Base-by-base conservation (phyloP, 2,797 vertebrate species). In the Sitta carolinensis region DNA sequence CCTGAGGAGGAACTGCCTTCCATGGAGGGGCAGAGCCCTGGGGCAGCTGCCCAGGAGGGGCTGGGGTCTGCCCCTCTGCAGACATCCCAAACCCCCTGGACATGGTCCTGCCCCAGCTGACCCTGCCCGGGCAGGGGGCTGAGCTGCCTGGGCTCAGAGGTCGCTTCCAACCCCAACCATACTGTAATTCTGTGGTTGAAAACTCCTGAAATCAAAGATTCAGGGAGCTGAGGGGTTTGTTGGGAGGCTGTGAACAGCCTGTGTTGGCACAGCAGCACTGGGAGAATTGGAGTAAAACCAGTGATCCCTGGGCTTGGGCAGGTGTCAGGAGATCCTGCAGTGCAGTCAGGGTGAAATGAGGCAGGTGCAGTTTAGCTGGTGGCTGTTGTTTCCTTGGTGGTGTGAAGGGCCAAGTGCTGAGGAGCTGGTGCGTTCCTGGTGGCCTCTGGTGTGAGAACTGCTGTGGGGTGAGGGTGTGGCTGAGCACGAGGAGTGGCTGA, bases 81-180 rank as follows among this genome's bases (percentile, higher is more conserved):
- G 34, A 5, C 50, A 43, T 47, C 29, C 52, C 52, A 11, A 3
- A 2, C 29, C 38, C 38, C 38, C 51, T 40, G 63, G 76, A 1
- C 23, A 9, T 36, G 36, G 12, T 58, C 63, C 52, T 79, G 51
- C 51, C 38, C 27, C n/a, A 23, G 57, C 20, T 11, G 42, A 3
- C 58, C 58, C 34, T 64, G 80, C 42, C 47, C 9, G 9, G 80
- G 29, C 59, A 29, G 40, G 40, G 40, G 40, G 40, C 38, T 43
- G 50, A 50, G 1, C 52, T 45, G 40, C n/a, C 8, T 8, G 15
- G 10, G 8, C 13, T 15, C 34, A 40, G 19, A 55, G 73, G 8
- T 23, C 19, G 29, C 42, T 70, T 2, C 34, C 27, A 38, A 0
- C 23, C 25, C 45, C 25, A 13, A 0, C 38, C 3, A 5, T n/a